Percentiles rank a stretch among this genome's conserved stretches.
Conservation (phyloP, 2,113 vertebrate species). For the Zapus hudsonius region DNA sequence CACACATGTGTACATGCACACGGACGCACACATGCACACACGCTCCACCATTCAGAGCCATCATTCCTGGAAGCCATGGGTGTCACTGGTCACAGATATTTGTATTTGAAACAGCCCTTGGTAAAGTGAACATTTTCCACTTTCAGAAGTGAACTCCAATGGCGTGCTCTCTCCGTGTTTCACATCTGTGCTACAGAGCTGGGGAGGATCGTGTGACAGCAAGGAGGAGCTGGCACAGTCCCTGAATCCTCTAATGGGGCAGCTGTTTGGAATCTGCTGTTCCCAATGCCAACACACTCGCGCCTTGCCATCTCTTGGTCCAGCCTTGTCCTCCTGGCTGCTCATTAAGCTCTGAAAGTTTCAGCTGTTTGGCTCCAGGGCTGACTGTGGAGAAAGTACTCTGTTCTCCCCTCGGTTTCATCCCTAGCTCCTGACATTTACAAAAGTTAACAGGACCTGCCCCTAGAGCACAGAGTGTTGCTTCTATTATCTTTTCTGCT, state of each 20-base stretch:
- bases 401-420: neutral
- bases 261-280: conserved; percentile 24
- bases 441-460: neutral
- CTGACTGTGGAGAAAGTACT: neutral
- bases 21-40: too few relatives aligned
- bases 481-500: neutral
- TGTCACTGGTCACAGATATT: neutral
- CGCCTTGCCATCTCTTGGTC: neutral
- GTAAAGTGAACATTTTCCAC: conserved; percentile 47
- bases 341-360: neutral
- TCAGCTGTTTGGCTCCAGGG: neutral
- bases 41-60: neutral
- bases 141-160: conserved; percentile 44
- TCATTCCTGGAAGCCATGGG: neutral
- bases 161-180: conserved; percentile 21
- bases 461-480: neutral
- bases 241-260: neutral
- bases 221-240: conserved; percentile 38
- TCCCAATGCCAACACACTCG: conserved; percentile 18
- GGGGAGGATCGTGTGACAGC: conserved; percentile 43
- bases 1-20: too few relatives aligned
- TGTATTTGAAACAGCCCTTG: neutral
- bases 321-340: too few relatives aligned
- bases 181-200: conserved; percentile 68
- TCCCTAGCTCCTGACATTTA: neutral